Percentiles rank a stretch among this genome's conserved stretches.
These are phyloP conservation scores for Macrotrachela quadricornifera DNA, from an alignment of 1,140 invertebrate species.

Conservation along the genomic window DNA sequence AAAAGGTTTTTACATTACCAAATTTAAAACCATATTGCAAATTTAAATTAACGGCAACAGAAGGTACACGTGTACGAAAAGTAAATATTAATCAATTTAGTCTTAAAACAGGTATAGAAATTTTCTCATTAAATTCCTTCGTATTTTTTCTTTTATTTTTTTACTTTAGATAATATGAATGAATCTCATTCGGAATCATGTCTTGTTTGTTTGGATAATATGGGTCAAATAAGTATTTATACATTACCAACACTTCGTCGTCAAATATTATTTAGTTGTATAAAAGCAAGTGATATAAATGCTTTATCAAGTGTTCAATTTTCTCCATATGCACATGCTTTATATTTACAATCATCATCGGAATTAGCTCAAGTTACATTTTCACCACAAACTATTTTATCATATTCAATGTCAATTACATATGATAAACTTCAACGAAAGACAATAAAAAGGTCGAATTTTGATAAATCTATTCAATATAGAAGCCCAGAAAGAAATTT, in stretches of 20 bases:
- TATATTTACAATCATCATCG: constrained; percentile 75
- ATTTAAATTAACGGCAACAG: constrained; percentile 79
- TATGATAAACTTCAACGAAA: no score
- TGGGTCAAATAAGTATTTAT: constrained; percentile 69
- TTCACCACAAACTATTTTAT: no score
- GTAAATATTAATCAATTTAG: no score
- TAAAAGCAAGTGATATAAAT: constrained; percentile 77
- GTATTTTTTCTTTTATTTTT: no score
- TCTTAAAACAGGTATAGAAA: no score
- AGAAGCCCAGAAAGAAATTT: no score
- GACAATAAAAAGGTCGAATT: no score
- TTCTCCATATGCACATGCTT: constrained; percentile 64
- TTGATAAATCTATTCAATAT: no score
- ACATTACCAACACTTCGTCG: constrained; percentile 63
- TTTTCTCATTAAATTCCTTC: no score
- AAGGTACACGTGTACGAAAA: constrained; percentile 57
- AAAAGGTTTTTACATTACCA: constrained; percentile 66
- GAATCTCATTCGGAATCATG: constrained; percentile 43
- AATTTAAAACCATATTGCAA: constrained; percentile 75
- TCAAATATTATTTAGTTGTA: constrained; percentile 53
- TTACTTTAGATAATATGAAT: no score
- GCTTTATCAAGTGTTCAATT: constrained; percentile 79
- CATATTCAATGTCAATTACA: no score
- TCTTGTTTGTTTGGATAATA: constrained; percentile 71
- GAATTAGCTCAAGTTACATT: constrained; percentile 48